A percentile compares a stretch with the other conserved stretches of the same genome.
Conservation (phyloP, 2,113 vertebrate genomes). For the Epinephelus fuscoguttatus region DNA sequence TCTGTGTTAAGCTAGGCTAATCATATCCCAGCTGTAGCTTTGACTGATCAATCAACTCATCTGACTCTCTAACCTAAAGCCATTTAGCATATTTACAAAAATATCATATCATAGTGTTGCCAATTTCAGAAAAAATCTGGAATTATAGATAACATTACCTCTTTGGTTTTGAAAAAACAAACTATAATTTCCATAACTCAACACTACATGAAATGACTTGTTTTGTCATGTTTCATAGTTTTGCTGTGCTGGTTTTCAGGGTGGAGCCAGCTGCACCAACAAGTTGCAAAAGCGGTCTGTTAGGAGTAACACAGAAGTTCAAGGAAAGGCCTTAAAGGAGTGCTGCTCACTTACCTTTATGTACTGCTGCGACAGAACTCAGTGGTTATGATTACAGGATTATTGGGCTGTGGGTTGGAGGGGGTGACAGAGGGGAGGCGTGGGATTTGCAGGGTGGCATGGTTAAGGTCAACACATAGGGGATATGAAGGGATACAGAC, state of each 20-base stretch:
- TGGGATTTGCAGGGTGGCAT: constrained; percentile 23
- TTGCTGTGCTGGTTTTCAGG: neutral
- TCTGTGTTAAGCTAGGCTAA: neutral
- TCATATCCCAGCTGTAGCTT: neutral
- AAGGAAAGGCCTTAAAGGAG: neutral
- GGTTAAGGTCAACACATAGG: constrained; percentile 31
- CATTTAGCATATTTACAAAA: neutral
- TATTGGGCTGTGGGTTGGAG: neutral
- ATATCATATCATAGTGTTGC: neutral
- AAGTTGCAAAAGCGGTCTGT: neutral
- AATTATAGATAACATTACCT: neutral
- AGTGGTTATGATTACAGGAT: constrained; percentile 26
- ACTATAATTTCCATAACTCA: neutral
- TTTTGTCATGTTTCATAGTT: neutral
- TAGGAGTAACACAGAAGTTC: neutral
- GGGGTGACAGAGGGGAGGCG: neutral
- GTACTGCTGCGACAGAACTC: constrained; percentile 22
- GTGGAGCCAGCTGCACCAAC: neutral
- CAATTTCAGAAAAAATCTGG: neutral
- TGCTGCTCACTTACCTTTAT: constrained; percentile 12
- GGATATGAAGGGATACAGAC: constrained; percentile 38
- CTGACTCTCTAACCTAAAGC: neutral
- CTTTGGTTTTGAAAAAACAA: neutral
- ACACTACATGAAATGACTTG: constrained; percentile 2
- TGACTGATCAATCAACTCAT: neutral